These are phyloP conservation scores for Phoenoteleia sp. DNA, from an alignment of 2,888 invertebrate species.

Conservation along the genomic window DNA sequence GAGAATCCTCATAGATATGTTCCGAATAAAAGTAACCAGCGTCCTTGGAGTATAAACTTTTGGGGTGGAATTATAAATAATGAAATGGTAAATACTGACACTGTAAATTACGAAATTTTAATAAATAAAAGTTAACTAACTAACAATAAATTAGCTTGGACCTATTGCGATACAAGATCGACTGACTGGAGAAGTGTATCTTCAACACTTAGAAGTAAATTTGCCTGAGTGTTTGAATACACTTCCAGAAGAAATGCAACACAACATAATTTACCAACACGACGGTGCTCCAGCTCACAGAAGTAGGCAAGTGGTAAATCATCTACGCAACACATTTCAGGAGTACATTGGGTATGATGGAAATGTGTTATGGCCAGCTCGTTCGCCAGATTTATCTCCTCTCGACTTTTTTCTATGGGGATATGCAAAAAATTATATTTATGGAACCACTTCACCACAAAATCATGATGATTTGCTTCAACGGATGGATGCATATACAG, in stretches of 20 bases:
- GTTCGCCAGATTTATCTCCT: constrained; percentile 16
- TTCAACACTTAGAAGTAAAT: neutral
- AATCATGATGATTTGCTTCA: neutral
- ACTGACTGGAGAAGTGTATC: neutral
- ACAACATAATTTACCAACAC: neutral
- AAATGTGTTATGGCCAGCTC: constrained; percentile 15
- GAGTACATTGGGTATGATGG: neutral
- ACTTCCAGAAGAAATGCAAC: neutral
- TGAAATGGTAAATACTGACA: neutral
- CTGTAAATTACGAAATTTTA: no score
- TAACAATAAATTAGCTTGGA: no score
- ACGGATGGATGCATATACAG: neutral
- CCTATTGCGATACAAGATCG: neutral
- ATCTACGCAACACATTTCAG: neutral
- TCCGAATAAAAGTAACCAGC: neutral
- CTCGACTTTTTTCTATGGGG: constrained; percentile 32
- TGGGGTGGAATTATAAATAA: constrained; percentile 20
- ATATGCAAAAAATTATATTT: neutral
- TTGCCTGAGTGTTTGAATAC: neutral
- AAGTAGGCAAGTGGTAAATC: neutral
- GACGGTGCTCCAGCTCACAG: constrained; percentile 19
- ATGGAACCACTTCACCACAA: neutral
- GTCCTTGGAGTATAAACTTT: constrained; percentile 18
- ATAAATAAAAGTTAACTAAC: no score
- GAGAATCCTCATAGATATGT: constrained; percentile 9